Percentiles rank a stretch among this genome's conserved stretches.
Evolutionary conservation across 2,113 vertebrate species (phyloP).

Genomic region (Psophia crepitans): DNA sequence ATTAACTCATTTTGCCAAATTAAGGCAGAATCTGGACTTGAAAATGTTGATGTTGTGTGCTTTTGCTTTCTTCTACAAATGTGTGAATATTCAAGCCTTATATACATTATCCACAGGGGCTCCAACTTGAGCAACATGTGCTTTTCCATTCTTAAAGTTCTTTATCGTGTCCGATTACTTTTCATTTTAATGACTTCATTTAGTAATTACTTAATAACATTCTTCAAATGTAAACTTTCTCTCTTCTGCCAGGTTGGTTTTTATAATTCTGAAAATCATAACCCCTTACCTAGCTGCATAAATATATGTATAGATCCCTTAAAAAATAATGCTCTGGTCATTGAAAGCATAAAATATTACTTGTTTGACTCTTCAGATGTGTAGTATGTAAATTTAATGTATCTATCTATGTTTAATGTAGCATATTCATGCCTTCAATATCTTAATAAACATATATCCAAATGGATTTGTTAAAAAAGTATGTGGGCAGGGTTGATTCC

Average conservation of each 20-base stretch:
- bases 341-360: background rate
- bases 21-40: background rate
- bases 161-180: background rate
- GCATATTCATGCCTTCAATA: background rate
- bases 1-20: background rate
- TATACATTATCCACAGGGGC: background rate
- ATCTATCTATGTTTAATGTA: background rate
- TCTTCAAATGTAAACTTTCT: background rate
- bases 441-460: background rate
- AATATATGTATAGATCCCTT: background rate
- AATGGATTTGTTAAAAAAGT: background rate
- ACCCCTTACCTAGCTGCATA: background rate
- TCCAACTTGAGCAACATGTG: background rate
- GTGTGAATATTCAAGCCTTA: background rate
- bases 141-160: background rate
- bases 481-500: fast-evolving
- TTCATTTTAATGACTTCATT: background rate
- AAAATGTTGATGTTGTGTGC: background rate
- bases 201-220: background rate
- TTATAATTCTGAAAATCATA: background rate
- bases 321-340: background rate
- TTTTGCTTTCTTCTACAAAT: background rate
- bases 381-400: background rate
- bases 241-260: background rate
- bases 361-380: background rate